Percentiles rank a stretch among this genome's conserved stretches.
These are phyloP conservation scores for Zeuzera pyrina DNA, from an alignment of 2,888 invertebrate species.

Conservation along the genomic window DNA sequence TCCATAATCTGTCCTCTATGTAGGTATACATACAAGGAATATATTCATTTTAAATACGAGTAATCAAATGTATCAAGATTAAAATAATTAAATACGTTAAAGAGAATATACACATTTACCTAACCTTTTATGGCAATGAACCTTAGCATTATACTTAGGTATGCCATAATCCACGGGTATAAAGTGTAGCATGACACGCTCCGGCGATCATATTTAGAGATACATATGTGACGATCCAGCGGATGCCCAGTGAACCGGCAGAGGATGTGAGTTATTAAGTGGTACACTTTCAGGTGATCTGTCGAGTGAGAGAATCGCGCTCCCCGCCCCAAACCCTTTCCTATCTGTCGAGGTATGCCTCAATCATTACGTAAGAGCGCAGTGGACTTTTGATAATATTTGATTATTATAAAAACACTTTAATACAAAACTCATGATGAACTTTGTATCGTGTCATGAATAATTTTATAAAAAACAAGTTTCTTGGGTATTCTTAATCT, in stretches of 20 bases:
- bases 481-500: too few species aligned
- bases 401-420: background rate
- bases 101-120: too few species aligned
- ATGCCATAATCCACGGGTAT: constrained; percentile 11
- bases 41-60: too few species aligned
- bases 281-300: constrained; percentile 71
- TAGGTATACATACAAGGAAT: too few species aligned
- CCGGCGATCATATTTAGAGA: constrained; percentile 66
- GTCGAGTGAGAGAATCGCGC: constrained; percentile 67
- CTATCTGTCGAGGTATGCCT: constrained; percentile 18
- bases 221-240: constrained; percentile 70
- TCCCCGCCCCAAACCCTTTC: constrained; percentile 21
- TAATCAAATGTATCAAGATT: too few species aligned
- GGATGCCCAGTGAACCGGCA: constrained; percentile 68
- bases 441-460: background rate
- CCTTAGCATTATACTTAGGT: too few species aligned
- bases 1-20: too few species aligned
- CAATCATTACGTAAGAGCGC: too few species aligned
- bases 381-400: background rate
- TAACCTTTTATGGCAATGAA: too few species aligned
- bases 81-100: too few species aligned
- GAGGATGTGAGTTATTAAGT: constrained; percentile 71
- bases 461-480: background rate
- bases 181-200: constrained; percentile 35
- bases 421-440: background rate